Evolutionary conservation across 2,113 vertebrate genomes (phyloP), one percentile per base, ranked within the genome.

Genomic region (Pangasianodon gigas): DNA sequence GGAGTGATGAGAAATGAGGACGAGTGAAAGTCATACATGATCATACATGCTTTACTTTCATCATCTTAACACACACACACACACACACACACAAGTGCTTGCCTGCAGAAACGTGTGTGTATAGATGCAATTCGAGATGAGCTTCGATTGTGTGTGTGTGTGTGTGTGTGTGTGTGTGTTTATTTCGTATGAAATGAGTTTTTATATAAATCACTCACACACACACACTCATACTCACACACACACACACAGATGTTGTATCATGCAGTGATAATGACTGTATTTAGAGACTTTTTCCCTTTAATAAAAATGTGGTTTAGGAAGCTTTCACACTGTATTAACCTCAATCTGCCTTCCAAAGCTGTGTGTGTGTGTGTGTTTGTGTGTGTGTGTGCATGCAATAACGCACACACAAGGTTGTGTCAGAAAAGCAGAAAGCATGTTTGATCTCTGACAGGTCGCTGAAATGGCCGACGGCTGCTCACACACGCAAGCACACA

Each of bases 401-500:
- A 41, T 18, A 74, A 74, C 32, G 0, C 16, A 7, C 16, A 56
- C 32, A 83, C 80, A 83, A 29, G n/a, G 74, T 77, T 77, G 74
- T 46, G 44, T 77, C 41, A 77, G 32, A 77, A 77, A 77, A 77
- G 41, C 74, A 77, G 74, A 74, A 48, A 29, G 24, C 11, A 29
- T 79, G 46, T 79, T 79, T 79, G 44, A 48, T 79, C 46, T 29
- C 44, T 79, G 75, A 51, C 75, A 79, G 46, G 75, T 51, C 46
- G 44, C 44, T 51, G 75, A 29, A 79, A 79, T 51, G 77, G 46
- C 77, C 19, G 37, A 75, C 19, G 41, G 18, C 32, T 77, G 21
- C 77, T 37, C 44, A 83, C 87, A 88, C 77, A 52, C 87, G 52
- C 79, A 83, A 46, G 29, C 79, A 83, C 58, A 41, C n/a, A 54